Base-by-base conservation (phyloP, 2,113 vertebrate genomes). In the Syngnathoides biaculeatus region DNA sequence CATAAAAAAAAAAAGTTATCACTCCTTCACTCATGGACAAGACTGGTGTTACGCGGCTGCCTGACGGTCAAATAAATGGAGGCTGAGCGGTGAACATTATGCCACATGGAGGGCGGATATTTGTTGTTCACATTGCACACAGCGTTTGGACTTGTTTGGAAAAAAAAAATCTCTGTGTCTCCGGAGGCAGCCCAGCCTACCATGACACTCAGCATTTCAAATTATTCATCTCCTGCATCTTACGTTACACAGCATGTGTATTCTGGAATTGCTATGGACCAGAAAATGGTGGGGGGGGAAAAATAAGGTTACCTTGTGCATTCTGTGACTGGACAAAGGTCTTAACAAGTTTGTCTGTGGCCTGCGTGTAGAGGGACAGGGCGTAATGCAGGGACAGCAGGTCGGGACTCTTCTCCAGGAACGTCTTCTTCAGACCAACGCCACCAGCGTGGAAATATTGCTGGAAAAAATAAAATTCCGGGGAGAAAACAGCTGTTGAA, bases 361-460 rank as follows among this genome's bases (percentile, higher is more conserved):
- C 96, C 87, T 99, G 97, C 0, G 96, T 98, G 92, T 99, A 98
- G 65, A 98, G 96, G 26, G 97, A 99, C 74, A 98, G 88, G 61
- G 97, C 96, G 0, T 99, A 98, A 77, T 97, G 96, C 64, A 98
- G 91, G 0, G 97, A 98, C 86, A 90, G 94, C 64, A 98, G 92
- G 82, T 98, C 96, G 0, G 96, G 96, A 75, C 96, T 99, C 85
- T 99, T 99, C 90, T 99, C 97, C 87, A 99, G 85, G 88, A 99
- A 99, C 0, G 96, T 98, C 76, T 99, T 99, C 88, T 99, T 99
- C 73, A 99, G 93, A 59, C 97, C 97, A 60, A 98, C 96, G 0
- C 96, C 97, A 0, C 96, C 97, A 0, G 96, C 96, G 2, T 99
- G 97, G 91, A 99, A 99, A 74, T 99, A 98, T 99, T 99, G 97